Conservation (phyloP, 2,797 vertebrate genomes). For the Toxotes lorentzi region DNA sequence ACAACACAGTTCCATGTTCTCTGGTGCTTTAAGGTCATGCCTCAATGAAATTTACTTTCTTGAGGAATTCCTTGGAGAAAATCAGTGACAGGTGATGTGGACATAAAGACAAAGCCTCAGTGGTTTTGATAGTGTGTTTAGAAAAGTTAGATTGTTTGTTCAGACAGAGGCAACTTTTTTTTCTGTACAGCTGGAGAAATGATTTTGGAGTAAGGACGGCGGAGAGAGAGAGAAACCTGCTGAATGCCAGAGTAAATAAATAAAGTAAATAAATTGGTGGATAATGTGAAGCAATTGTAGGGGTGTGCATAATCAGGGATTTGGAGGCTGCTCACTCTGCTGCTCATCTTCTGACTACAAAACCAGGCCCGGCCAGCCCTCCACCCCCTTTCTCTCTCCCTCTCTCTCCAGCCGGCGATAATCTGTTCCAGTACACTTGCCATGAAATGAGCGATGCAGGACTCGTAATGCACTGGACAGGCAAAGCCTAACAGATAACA, state of each 20-base stretch:
- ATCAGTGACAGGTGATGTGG: constrained; percentile 24
- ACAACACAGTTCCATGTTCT: constrained; percentile 7
- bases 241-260: constrained; percentile 74
- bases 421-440: constrained; percentile 83
- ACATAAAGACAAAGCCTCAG: constrained; percentile 3
- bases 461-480: constrained; percentile 80
- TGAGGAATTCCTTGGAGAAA: neutral
- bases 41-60: neutral
- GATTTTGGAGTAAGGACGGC: constrained; percentile 1
- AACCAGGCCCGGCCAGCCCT: constrained; percentile 50
- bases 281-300: constrained; percentile 75
- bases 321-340: constrained; percentile 75
- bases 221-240: constrained; percentile 56
- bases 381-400: constrained; percentile 6
- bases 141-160: constrained; percentile 66
- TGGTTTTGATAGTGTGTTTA: constrained; percentile 26
- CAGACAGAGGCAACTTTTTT: constrained; percentile 42
- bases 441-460: constrained; percentile 82
- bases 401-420: constrained; percentile 74
- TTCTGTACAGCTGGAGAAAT: constrained; percentile 22
- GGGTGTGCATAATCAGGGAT: constrained; percentile 80
- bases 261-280: constrained; percentile 73
- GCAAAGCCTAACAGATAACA: constrained; percentile 82
- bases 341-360: constrained; percentile 77
- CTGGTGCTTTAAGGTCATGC: neutral